These are phyloP conservation scores for Andrena trimmerana DNA, from an alignment of 2,888 invertebrate species.

Conservation along the genomic window DNA sequence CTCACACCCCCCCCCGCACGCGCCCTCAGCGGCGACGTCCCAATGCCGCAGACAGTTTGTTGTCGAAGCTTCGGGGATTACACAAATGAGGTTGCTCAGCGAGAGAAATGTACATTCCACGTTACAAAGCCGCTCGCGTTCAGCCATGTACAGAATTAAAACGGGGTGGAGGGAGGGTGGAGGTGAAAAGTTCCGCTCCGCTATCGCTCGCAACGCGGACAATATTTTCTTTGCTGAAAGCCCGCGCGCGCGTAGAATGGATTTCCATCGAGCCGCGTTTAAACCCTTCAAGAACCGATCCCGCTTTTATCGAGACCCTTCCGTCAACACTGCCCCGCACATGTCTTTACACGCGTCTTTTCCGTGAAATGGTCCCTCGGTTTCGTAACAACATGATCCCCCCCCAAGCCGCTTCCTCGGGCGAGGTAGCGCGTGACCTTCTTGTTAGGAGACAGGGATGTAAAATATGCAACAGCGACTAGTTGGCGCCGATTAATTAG, in stretches of 20 bases:
- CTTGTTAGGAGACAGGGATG: not conserved
- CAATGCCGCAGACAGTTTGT: constrained; percentile 76
- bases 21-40: constrained; percentile 62
- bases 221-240: constrained; percentile 75
- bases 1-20: constrained; percentile 63
- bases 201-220: constrained; percentile 66
- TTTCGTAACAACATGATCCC: not conserved
- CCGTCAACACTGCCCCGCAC: constrained; percentile 52
- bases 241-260: constrained; percentile 64
- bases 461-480: not conserved
- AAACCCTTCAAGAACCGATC: constrained; percentile 69
- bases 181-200: constrained; percentile 67
- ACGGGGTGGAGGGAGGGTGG: constrained; percentile 33
- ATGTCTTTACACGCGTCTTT: constrained; percentile 45
- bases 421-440: not conserved
- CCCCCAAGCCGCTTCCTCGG: not conserved
- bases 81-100: constrained; percentile 80
- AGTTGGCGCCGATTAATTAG: constrained; percentile 42
- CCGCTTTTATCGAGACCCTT: constrained; percentile 62
- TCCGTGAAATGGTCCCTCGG: constrained; percentile 9
- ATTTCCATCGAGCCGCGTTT: constrained; percentile 69
- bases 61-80: constrained; percentile 81
- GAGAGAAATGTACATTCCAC: constrained; percentile 75
- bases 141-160: constrained; percentile 71
- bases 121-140: constrained; percentile 69